phyloP scores from a whole-genome alignment of 2,113 vertebrate species.

The Chunga burmeisteri region DNA sequence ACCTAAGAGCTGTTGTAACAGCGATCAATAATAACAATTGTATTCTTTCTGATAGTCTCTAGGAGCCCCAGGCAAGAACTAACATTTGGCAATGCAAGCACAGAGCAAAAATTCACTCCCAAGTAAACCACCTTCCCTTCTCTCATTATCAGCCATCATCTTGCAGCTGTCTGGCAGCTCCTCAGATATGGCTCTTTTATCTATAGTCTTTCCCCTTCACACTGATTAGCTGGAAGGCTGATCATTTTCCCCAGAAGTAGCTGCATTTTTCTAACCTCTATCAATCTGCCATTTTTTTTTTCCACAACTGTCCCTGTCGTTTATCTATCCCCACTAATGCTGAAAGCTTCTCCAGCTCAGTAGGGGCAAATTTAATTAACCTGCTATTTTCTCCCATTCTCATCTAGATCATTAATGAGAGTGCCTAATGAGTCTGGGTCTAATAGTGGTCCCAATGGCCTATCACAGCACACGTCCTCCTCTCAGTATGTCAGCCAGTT shows the following conservation, averaged over 20 bases:
- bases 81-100: not conserved
- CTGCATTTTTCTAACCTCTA: not conserved
- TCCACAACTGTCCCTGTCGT: not conserved
- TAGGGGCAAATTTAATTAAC: slow-evolving; percentile 38
- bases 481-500: not conserved
- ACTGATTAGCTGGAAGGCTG: not conserved
- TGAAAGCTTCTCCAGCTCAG: not conserved
- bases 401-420: not conserved
- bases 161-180: slow-evolving; percentile 36
- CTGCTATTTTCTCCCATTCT: not conserved
- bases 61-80: not conserved
- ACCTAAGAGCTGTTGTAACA: not conserved
- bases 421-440: not conserved
- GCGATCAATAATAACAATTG: slow-evolving; percentile 20
- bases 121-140: not conserved
- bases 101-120: not conserved
- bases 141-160: slow-evolving; percentile 35
- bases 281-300: not conserved
- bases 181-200: not conserved
- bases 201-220: not conserved
- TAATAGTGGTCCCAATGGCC: not conserved
- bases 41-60: slow-evolving; percentile 11
- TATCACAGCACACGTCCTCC: not conserved
- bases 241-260: slow-evolving; percentile 1
- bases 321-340: not conserved